Evolutionary conservation across 2,113 vertebrate species (phyloP).

Genomic region (Panthera uncia): DNA sequence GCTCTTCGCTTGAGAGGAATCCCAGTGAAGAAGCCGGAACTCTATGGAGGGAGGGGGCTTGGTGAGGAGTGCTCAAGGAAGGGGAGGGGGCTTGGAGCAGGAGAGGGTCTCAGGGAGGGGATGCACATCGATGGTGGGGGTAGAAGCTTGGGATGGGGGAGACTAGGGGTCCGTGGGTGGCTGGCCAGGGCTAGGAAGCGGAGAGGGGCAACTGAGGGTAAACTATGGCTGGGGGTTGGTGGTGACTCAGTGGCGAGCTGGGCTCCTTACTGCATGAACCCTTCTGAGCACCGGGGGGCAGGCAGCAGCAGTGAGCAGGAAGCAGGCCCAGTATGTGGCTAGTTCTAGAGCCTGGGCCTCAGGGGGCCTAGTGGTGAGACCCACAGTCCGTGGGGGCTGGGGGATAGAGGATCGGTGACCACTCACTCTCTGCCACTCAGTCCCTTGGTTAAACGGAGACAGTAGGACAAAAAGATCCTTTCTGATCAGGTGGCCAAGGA

Average conservation of each 20-base stretch:
- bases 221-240: not conserved
- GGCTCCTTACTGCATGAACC: not conserved
- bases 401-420: not conserved
- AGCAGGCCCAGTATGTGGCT: not conserved
- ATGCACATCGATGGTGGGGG: not conserved
- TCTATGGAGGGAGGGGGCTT: not conserved
- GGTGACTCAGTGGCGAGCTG: not conserved
- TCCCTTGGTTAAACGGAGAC: not conserved
- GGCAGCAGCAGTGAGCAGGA: not conserved
- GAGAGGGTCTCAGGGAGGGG: not conserved
- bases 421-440: not conserved
- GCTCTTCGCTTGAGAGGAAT: not conserved
- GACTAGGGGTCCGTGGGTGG: not conserved
- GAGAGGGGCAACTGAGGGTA: not conserved
- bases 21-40: not conserved
- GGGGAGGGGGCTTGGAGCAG: not conserved
- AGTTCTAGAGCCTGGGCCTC: not conserved
- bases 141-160: not conserved
- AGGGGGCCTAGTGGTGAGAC: not conserved
- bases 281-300: fast-evolving
- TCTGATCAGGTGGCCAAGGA: not conserved
- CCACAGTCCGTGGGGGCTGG: fast-evolving
- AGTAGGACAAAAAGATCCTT: not conserved
- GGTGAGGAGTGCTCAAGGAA: not conserved
- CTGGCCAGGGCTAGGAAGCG: not conserved